These are phyloP conservation scores for Papilio dardanus DNA, from an alignment of 1,140 invertebrate genomes.

Conservation along the genomic window DNA sequence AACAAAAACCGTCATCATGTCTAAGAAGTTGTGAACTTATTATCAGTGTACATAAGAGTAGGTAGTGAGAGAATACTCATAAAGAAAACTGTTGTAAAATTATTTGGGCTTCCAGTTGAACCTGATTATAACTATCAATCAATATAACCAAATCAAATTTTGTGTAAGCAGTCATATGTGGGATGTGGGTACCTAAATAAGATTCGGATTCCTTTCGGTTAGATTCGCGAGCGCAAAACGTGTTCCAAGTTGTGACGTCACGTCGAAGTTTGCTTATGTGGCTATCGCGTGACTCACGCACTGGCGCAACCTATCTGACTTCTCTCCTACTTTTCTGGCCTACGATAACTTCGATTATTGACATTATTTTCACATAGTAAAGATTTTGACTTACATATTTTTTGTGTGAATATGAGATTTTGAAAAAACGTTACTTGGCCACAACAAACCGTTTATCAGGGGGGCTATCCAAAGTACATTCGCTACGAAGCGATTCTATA, in stretches of 20 bases:
- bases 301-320: not conserved
- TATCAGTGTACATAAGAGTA: too few relatives aligned
- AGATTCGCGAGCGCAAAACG: not conserved
- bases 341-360: not conserved
- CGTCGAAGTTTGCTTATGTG: slow-evolving; percentile 46
- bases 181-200: slow-evolving; percentile 24
- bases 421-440: not conserved
- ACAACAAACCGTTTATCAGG: too few relatives aligned
- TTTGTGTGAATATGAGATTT: not conserved
- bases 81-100: too few relatives aligned
- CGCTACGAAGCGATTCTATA: too few relatives aligned
- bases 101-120: too few relatives aligned
- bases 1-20: too few relatives aligned
- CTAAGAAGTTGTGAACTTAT: too few relatives aligned
- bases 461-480: too few relatives aligned
- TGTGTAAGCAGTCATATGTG: not conserved
- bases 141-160: not conserved
- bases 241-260: slow-evolving; percentile 44
- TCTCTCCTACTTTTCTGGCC: not conserved
- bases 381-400: not conserved
- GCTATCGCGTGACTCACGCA: slow-evolving; percentile 49
- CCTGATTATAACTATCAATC: not conserved
- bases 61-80: too few relatives aligned
- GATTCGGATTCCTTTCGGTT: not conserved
- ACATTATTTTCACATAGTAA: slow-evolving; percentile 5